Evolutionary conservation across 2,888 invertebrate species (phyloP), one percentile per base, ranked within the genome.

Genomic region (Lithophane socia): DNA sequence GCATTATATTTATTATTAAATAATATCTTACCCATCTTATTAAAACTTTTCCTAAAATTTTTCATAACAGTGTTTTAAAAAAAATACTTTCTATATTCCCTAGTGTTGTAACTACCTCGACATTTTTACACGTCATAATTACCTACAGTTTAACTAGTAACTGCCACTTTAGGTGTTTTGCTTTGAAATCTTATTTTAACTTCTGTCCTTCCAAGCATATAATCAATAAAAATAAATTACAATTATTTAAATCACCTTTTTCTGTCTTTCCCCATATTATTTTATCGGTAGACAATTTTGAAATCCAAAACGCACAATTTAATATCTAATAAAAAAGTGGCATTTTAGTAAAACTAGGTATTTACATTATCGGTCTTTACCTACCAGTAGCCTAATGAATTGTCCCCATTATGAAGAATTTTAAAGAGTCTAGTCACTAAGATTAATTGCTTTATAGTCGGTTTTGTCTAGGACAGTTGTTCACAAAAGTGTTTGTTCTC

Each of bases 41-140:
- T 89, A 88, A 90, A 89, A 86, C 81, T 86, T 87, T 87, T 88
- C 90, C 87, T 88, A 90, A 90, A 89, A 88, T 71, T 89, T 89
- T 92, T 90, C 90, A 88, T 90, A 89, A 88, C 90, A 84, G 86
- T 90, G 85, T 91, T 91, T 91, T 85, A 87, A 91, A 87, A 88
- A 88, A 91, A 87, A 87, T 87, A 88, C 83, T 87, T 89, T 90
- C 88, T 89, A 89, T 88, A 90, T 87, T 90, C 86, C 87, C 87
- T 92, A 91, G 90, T 91, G 83, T 92, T 91, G 80, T 90, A 91
- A 90, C 92, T 92, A 92, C 91, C 92, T 93, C 91, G 90, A 90
- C 84, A 87, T 90, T 90, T 86, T 90, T 89, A 91, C 83, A 90
- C 69, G 77, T 89, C 82, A 86, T 87, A 84, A 84, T 84, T 81